Base-by-base conservation (phyloP, 1,140 invertebrate species). In the Thaumatotibia leucotreta region DNA sequence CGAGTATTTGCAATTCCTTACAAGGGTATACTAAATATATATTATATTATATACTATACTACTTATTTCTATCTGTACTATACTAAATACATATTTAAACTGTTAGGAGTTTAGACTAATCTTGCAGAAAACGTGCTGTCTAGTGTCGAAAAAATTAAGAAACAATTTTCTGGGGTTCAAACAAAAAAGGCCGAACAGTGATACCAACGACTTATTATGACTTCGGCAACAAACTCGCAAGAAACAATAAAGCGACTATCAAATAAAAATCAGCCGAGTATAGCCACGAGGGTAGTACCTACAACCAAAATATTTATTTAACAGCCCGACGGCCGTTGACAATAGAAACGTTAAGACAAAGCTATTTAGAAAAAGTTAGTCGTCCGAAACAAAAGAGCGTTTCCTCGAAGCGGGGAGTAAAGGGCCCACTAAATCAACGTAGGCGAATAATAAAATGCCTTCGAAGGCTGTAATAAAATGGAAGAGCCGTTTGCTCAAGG, bases 301-400 rank as follows among this genome's bases (percentile, higher is more conserved):
- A 74, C 80, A 82, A 69, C 73, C 75, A 75, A 83, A 85, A 81
- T 80, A 83, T 83, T 85, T 83, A 80, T 79, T 83, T 82, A 79
- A 82, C 70, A 76, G 72, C 74, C 72, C 72, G 74, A 74, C 77
- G 68, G 75, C 70, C 76, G 72, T 72, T 74, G 68, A 84, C 72
- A 77, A 78, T 74, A 74, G 80, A 80, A 73, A 77, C 68, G 72
- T 72, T 82, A 80, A 82, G 79, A 84, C 82, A 84, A 86, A 80
- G 80, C 74, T 66, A 71, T 78, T 81, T 78, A 79, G 74, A 82
- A 83, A 82, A 83, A 82, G 74, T 79, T 80, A 67, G 73, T 63
- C 74, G 72, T 80, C 70, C 73, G 61, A 68, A 83, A 84, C 82
- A 86, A 86, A 82, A 75, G 79, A 81, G 81, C 82, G 77, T 81